These are phyloP conservation scores for Brachionus koreanus DNA, from an alignment of 1,140 invertebrate species.

Conservation along the genomic window DNA sequence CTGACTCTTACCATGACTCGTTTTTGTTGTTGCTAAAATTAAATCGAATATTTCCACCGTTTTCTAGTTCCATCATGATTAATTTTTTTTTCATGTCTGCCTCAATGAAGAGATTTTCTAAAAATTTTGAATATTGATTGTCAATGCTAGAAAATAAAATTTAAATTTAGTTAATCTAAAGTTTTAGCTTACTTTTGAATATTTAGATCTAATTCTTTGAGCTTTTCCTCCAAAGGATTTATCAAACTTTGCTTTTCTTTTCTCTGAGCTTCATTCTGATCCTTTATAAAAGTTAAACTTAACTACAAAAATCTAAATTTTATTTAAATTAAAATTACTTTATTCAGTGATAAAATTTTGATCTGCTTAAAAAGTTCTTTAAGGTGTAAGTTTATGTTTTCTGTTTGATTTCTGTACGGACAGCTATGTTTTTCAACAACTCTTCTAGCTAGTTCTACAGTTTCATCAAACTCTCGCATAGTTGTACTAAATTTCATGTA, in stretches of 20 bases:
- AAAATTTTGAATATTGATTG: neutral
- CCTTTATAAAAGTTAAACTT: neutral
- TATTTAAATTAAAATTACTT: neutral
- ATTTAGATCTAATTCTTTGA: slow-evolving; percentile 22
- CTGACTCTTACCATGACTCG: slow-evolving; percentile 51
- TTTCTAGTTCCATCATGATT: slow-evolving; percentile 54
- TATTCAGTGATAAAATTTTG: neutral
- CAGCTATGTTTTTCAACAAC: neutral
- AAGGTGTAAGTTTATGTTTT: neutral
- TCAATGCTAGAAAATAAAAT: neutral
- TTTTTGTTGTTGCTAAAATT: slow-evolving; percentile 51
- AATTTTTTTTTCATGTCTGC: neutral
- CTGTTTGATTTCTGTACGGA: neutral
- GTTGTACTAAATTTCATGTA: slow-evolving; percentile 56
- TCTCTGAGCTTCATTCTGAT: neutral
- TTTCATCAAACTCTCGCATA: slow-evolving; percentile 50
- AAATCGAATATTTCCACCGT: slow-evolving; percentile 57
- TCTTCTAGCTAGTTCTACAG: slow-evolving; percentile 47
- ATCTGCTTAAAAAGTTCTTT: slow-evolving; percentile 18
- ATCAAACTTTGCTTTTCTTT: slow-evolving; percentile 14
- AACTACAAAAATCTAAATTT: neutral
- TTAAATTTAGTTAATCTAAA: neutral
- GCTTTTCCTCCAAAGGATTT: neutral
- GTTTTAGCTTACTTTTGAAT: neutral
- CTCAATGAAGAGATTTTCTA: neutral